These are phyloP conservation scores for Nilaparvata lugens DNA, from an alignment of 1,140 invertebrate genomes.

Conservation along the genomic window DNA sequence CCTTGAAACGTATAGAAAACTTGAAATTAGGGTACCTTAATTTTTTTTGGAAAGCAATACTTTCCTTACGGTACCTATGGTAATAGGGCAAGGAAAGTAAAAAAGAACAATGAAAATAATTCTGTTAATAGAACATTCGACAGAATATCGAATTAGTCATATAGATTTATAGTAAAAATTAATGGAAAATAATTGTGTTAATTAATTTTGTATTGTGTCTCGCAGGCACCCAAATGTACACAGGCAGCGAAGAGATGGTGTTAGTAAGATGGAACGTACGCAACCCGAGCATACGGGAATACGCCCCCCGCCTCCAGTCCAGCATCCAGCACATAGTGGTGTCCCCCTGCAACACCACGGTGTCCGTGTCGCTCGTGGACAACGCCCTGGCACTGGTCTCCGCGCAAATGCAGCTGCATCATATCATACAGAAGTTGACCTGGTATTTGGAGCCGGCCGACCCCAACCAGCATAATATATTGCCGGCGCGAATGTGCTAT, in stretches of 20 bases:
- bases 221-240: neutral
- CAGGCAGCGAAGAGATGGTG: neutral
- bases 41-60: too few relatives aligned
- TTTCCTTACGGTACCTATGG: too few relatives aligned
- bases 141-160: too few relatives aligned
- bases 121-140: too few relatives aligned
- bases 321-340: neutral
- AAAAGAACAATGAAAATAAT: too few relatives aligned
- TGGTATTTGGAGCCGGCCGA: neutral
- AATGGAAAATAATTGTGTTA: too few relatives aligned
- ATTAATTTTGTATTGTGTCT: too few relatives aligned
- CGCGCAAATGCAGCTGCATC: neutral
- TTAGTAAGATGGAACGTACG: neutral
- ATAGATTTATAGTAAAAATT: too few relatives aligned
- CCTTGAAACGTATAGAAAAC: too few relatives aligned
- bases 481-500: neutral
- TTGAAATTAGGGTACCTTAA: too few relatives aligned
- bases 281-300: neutral
- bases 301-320: neutral
- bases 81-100: too few relatives aligned
- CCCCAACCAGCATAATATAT: neutral
- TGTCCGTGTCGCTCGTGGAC: neutral
- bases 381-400: neutral
- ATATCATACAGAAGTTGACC: neutral
- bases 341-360: neutral